phyloP scores from a whole-genome alignment of 2,797 vertebrate species.

The Sebastes iracundus region DNA sequence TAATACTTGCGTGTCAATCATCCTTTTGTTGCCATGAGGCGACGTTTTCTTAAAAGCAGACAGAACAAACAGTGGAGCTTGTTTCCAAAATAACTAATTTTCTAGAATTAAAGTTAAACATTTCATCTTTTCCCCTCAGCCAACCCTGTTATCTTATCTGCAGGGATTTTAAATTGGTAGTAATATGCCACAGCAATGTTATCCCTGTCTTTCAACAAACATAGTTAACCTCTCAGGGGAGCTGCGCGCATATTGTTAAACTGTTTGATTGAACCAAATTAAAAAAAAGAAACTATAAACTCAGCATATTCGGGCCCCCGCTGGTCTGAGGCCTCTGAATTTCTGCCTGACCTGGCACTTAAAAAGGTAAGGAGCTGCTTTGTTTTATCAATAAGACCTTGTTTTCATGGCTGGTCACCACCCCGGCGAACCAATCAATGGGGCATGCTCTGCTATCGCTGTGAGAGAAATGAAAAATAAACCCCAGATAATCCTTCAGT shows the following conservation, averaged over 20 bases:
- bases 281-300: constrained; percentile 23
- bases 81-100: constrained; percentile 3
- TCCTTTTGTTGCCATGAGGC: background rate
- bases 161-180: constrained; percentile 60
- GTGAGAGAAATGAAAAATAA: constrained; percentile 99
- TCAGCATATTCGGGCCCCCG: constrained; percentile 60
- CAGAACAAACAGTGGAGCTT: background rate
- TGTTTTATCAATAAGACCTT: constrained; percentile 93
- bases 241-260: constrained; percentile 66
- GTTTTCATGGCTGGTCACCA: constrained; percentile 98
- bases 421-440: constrained; percentile 99
- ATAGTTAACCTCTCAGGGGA: constrained; percentile 72
- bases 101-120: constrained; percentile 41
- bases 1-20: background rate
- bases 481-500: constrained; percentile 99
- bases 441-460: constrained; percentile 96
- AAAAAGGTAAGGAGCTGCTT: constrained; percentile 80
- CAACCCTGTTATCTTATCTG: constrained; percentile 54
- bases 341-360: constrained; percentile 77
- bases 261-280: constrained; percentile 74
- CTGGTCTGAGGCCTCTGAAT: constrained; percentile 64
- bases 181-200: constrained; percentile 57
- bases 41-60: background rate
- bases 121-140: constrained; percentile 16
- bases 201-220: constrained; percentile 64